These are phyloP conservation scores for Lasioglossum oenotherae DNA, from an alignment of 2,888 invertebrate genomes.

Conservation along the genomic window DNA sequence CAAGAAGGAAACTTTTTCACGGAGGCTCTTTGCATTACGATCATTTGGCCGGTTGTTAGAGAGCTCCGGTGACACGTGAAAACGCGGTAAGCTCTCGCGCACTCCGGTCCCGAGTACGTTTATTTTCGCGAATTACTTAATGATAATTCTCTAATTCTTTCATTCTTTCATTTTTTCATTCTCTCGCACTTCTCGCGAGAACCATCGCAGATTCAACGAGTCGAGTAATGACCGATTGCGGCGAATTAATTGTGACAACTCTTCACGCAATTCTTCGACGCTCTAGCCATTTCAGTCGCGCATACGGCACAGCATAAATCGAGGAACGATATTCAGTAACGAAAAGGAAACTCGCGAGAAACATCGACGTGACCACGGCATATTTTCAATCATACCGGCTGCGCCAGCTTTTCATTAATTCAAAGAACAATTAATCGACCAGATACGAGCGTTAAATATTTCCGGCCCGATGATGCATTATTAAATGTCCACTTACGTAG, in stretches of 20 bases:
- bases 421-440: conserved; percentile 10
- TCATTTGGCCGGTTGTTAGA: not conserved
- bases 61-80: conserved; percentile 17
- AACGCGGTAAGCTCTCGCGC: not conserved
- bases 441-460: conserved; percentile 1
- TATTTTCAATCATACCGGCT: not conserved
- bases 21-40: not conserved
- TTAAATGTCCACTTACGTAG: not conserved
- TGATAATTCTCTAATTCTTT: not conserved
- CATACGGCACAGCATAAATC: not conserved
- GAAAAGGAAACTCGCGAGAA: not conserved
- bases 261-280: not conserved
- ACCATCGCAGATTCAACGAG: not conserved
- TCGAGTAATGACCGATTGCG: not conserved
- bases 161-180: no score
- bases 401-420: conserved; percentile 1
- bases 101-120: not conserved
- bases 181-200: not conserved
- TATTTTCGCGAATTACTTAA: not conserved
- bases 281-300: not conserved
- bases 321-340: not conserved
- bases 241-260: not conserved
- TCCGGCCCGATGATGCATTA: not conserved
- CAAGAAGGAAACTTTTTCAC: conserved; percentile 13
- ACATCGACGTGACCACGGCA: not conserved